These are phyloP conservation scores for Fragum fragum DNA, from an alignment of 2,888 invertebrate genomes.

Conservation along the genomic window DNA sequence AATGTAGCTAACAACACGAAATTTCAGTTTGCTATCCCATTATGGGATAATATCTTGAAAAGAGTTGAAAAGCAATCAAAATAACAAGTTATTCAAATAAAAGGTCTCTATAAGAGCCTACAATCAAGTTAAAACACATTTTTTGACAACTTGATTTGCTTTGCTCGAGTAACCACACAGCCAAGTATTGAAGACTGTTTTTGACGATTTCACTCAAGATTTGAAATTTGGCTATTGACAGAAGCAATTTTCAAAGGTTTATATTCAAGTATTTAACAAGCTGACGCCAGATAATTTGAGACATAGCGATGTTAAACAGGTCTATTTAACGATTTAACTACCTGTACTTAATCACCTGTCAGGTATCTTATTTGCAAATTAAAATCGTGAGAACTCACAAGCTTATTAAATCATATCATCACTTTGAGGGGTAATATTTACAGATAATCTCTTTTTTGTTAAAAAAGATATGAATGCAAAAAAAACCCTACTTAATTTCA, in stretches of 20 bases:
- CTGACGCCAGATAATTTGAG: slow-evolving; percentile 62
- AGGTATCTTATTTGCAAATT: slow-evolving; percentile 17
- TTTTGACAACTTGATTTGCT: not conserved
- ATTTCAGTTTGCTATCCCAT: no score
- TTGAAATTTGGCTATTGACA: slow-evolving; percentile 10
- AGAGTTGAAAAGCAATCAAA: slow-evolving; percentile 50
- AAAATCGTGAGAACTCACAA: slow-evolving; percentile 9
- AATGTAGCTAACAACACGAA: no score
- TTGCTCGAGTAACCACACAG: slow-evolving; percentile 5
- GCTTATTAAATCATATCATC: slow-evolving; percentile 29
- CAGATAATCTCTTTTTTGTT: not conserved
- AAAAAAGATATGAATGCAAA: not conserved
- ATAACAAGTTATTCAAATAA: slow-evolving; percentile 62
- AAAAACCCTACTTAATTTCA: not conserved
- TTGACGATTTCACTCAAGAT: slow-evolving; percentile 13
- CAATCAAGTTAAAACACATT: slow-evolving; percentile 14
- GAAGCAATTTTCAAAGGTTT: slow-evolving; percentile 28
- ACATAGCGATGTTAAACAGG: slow-evolving; percentile 23
- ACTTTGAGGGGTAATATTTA: slow-evolving; percentile 2
- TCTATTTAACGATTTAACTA: slow-evolving; percentile 24
- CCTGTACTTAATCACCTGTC: slow-evolving; percentile 2
- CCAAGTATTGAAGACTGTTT: not conserved
- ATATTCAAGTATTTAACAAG: slow-evolving; percentile 27
- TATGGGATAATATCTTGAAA: no score
- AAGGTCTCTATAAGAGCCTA: slow-evolving; percentile 53